Percentiles rank a stretch among this genome's conserved stretches.
phyloP scores from a whole-genome alignment of 2,113 vertebrate species.

The Oreochromis niloticus region DNA sequence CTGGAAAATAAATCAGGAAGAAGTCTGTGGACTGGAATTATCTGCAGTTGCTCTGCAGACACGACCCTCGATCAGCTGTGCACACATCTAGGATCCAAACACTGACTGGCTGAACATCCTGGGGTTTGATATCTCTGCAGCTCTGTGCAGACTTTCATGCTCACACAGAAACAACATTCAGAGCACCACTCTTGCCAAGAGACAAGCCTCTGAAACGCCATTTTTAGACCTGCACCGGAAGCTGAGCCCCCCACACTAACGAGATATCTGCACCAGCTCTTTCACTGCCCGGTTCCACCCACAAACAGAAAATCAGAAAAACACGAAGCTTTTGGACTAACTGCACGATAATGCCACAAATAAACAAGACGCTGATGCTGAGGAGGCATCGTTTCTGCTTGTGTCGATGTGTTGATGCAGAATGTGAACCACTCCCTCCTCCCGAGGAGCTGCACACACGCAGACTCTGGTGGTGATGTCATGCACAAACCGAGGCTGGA shows the following conservation, averaged over 20 bases:
- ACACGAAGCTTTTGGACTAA: not conserved
- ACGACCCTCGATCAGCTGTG: not conserved
- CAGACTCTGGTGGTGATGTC: conserved; percentile 21
- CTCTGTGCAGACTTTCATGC: not conserved
- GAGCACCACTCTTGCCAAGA: not conserved
- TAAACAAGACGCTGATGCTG: not conserved
- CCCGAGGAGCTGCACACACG: not conserved
- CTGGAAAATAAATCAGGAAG: not conserved
- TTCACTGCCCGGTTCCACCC: not conserved
- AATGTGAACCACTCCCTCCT: not conserved
- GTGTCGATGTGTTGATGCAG: not conserved
- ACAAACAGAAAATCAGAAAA: not conserved
- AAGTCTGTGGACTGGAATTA: not conserved
- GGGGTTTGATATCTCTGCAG: not conserved
- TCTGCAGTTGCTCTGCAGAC: not conserved
- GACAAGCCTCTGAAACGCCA: not conserved
- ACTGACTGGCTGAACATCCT: not conserved
- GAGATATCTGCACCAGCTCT: not conserved
- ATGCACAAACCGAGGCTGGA: conserved; percentile 7
- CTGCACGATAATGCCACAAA: not conserved
- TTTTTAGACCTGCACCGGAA: not conserved
- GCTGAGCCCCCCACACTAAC: not conserved
- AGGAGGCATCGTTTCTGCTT: not conserved
- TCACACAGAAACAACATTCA: not conserved
- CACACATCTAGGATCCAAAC: not conserved